Base-by-base conservation (phyloP, 2,888 invertebrate species). In the Amiota minor region DNA sequence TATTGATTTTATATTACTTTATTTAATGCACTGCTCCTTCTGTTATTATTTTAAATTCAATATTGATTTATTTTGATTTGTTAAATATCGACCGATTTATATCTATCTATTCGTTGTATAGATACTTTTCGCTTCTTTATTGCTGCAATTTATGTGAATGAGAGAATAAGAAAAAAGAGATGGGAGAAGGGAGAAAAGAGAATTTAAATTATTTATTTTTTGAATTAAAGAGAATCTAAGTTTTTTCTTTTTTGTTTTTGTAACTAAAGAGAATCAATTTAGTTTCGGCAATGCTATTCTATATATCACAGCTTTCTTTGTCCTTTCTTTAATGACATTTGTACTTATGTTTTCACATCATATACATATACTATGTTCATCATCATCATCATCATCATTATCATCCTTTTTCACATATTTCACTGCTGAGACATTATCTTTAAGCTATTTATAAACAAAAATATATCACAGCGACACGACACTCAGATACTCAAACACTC, bases 61-160 rank as follows among this genome's bases (percentile, higher is more conserved):
- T 35, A 35, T 35, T 35, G 2, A 73, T 75, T 75, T 78, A 45
- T 56, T 18, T n/a, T 11, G 9, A 14, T 67, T 35, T 70, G 55
- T 71, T 55, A 71, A 55, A 78, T 82, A 65, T 78, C 71, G 76
- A 77, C 76, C 75, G 77, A 75, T 75, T 78, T 75, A 23, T 74
- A 72, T 74, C 69, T 74, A 72, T 74, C 69, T 74, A 59, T 72
- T 71, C 50, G 69, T 9, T 59, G 53, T 45, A 67, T 74, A 74
- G 70, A 74, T 74, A 79, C 76, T 77, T 81, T 77, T 82, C 83
- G 86, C 82, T 88, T 81, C 80, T 85, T 81, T 79, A 85, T 78
- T 79, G 83, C 88, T 88, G 86, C 79, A 87, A 88, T 78, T 75
- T 35, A 6, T 35, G 35, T 72, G 78, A 82, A 77, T 79, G 56